Conservation (phyloP, 2,113 vertebrate genomes). For the Menura novaehollandiae region DNA sequence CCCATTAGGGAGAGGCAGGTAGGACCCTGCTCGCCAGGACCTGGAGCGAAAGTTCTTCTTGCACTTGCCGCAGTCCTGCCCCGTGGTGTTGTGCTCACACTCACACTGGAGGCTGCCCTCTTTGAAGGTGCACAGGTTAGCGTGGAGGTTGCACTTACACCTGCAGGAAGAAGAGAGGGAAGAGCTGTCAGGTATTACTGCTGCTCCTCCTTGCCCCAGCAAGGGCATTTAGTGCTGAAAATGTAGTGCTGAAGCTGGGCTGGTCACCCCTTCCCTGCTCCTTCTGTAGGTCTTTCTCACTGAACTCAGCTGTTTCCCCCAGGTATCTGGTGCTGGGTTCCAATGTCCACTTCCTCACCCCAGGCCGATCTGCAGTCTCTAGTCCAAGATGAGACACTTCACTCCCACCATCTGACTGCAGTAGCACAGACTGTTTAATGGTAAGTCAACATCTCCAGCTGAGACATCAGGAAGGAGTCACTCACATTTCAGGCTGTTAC, state of each 20-base stretch:
- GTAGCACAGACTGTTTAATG: neutral
- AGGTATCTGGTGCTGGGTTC: neutral
- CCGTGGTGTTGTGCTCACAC: conserved; percentile 98
- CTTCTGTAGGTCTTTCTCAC: neutral
- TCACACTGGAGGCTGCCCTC: conserved; percentile 94
- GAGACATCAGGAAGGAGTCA: neutral
- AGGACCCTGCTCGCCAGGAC: conserved; percentile 94
- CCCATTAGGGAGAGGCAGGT: conserved; percentile 89
- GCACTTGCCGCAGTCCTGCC: conserved; percentile 95
- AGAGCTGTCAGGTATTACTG: neutral
- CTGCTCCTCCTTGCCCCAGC: neutral
- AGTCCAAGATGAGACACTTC: neutral
- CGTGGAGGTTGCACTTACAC: conserved; percentile 98
- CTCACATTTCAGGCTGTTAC: neutral
- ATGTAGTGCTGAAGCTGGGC: fast-evolving
- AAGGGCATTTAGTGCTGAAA: neutral
- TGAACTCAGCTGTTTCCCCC: neutral
- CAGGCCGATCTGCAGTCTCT: neutral
- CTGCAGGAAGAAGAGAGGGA: conserved; percentile 63
- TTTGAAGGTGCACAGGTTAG: conserved; percentile 86
- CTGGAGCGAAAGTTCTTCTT: conserved; percentile 93
- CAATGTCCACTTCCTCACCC: neutral
- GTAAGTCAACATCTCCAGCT: neutral
- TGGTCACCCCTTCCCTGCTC: neutral
- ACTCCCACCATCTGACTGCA: neutral